Conservation (phyloP, 2,113 vertebrate species). For the Thermophis baileyi region DNA sequence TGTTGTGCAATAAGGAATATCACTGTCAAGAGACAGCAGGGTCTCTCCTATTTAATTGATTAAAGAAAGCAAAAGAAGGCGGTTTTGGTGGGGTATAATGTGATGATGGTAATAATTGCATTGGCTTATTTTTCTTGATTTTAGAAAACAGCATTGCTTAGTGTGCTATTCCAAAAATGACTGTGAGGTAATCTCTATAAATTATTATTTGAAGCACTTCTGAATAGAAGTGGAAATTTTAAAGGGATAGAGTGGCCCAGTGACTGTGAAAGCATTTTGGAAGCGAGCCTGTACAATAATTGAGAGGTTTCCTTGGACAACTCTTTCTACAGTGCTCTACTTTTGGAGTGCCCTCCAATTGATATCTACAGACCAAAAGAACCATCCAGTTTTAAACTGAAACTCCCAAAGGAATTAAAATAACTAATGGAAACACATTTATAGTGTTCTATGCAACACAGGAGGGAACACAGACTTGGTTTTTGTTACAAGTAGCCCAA, state of each 20-base stretch:
- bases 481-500: slow-evolving; percentile 57
- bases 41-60: slow-evolving; percentile 47
- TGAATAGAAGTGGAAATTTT: slow-evolving; percentile 41
- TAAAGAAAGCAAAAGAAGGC: slow-evolving; percentile 29
- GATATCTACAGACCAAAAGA: slow-evolving; percentile 62
- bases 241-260: slow-evolving; percentile 17
- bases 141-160: slow-evolving; percentile 48
- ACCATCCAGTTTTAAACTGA: slow-evolving; percentile 48
- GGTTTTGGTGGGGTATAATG: neutral
- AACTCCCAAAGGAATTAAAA: slow-evolving; percentile 63
- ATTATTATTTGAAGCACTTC: slow-evolving; percentile 67
- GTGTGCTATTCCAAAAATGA: slow-evolving; percentile 52
- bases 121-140: slow-evolving; percentile 38
- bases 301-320: slow-evolving; percentile 60
- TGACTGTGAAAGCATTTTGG: slow-evolving; percentile 58
- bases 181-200: slow-evolving; percentile 71
- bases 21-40: neutral
- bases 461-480: slow-evolving; percentile 37
- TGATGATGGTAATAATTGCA: slow-evolving; percentile 17
- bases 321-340: slow-evolving; percentile 48
- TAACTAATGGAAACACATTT: slow-evolving; percentile 62
- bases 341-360: slow-evolving; percentile 55
- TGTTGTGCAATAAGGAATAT: neutral
- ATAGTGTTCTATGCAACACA: slow-evolving; percentile 40
- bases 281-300: slow-evolving; percentile 66